Base-by-base conservation (phyloP, 2,113 vertebrate genomes). In the Spilogale gracilis region DNA sequence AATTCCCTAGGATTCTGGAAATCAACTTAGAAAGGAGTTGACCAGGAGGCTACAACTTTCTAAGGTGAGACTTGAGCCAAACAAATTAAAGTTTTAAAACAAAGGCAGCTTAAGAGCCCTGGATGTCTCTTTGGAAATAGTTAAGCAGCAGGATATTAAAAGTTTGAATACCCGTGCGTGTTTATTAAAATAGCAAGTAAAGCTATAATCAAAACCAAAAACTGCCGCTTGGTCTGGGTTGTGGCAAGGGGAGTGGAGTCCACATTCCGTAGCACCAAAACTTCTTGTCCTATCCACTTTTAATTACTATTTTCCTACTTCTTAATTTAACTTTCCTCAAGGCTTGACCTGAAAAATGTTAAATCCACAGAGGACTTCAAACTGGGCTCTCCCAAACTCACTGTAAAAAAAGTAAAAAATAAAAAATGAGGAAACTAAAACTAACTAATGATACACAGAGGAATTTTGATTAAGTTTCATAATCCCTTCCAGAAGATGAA, bases 91-190 rank as follows among this genome's bases (percentile, higher is more conserved):
- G 97, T 97, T 98, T 99, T 99, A 98, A 99, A 99, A 98, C 98
- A 98, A 98, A 98, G 74, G 9, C 96, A 98, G 94, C 98, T 99
- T 98, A 98, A 98, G 98, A 98, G 96, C 97, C 30, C 98, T 98
- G 98, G 98, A 98, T 98, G 97, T 97, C 65, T 98, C 98, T 98
- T 99, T 99, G 99, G 99, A 99, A 99, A 98, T 98, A 98, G 98
- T 98, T 99, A 99, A 98, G 98, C 98, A 98, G 99, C 99, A 99
- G 99, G 99, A 99, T 99, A 99, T 99, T 99, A 98, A 98, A 99
- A 98, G 98, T 99, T 98, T 98, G 98, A 99, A 98, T 98, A 96
- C 98, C 98, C 97, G 98, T 96, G 99, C 98, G 98, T 99, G 98
- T 99, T 99, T 99, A 99, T 99, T 99, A 99, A 99, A 99, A 99